phyloP scores from a whole-genome alignment of 2,888 invertebrate species.

The Melanostoma scalare region DNA sequence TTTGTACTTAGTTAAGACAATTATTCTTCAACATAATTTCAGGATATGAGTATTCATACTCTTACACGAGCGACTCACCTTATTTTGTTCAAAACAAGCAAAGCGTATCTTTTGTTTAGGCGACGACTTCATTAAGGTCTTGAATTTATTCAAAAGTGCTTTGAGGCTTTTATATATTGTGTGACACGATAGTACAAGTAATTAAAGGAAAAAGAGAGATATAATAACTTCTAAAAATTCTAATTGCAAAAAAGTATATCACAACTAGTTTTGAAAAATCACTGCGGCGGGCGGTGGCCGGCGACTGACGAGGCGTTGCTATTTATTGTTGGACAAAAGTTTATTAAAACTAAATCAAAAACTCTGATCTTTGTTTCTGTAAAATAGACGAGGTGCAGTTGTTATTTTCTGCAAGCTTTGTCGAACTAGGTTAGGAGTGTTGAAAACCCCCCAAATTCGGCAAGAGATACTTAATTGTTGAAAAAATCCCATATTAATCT shows the following conservation, averaged over 20 bases:
- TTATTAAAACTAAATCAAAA: no score
- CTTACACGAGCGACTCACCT: constrained; percentile 48
- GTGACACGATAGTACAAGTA: constrained; percentile 17
- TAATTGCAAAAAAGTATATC: constrained; percentile 1
- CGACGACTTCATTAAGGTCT: constrained; percentile 54
- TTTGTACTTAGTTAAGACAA: constrained; percentile 69
- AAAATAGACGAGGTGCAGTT: no score
- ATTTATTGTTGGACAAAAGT: no score
- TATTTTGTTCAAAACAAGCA: constrained; percentile 42
- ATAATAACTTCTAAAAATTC: no score
- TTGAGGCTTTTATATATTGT: constrained; percentile 15
- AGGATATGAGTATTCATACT: constrained; percentile 62
- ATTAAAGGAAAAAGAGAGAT: constrained; percentile 5
- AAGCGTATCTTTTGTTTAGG: constrained; percentile 60
- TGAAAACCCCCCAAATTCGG: no score
- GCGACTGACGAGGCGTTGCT: no score
- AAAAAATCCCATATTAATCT: no score
- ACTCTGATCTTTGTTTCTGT: no score
- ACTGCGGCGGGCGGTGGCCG: no score
- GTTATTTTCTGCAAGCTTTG: no score
- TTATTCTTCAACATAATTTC: constrained; percentile 69
- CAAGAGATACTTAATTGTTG: no score
- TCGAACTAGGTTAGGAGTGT: no score
- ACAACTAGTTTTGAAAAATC: background rate
- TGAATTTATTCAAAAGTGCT: constrained; percentile 29